Percentiles rank a stretch among this genome's conserved stretches.
phyloP scores from a whole-genome alignment of 2,797 vertebrate species.

The Gobio occitaniae region DNA sequence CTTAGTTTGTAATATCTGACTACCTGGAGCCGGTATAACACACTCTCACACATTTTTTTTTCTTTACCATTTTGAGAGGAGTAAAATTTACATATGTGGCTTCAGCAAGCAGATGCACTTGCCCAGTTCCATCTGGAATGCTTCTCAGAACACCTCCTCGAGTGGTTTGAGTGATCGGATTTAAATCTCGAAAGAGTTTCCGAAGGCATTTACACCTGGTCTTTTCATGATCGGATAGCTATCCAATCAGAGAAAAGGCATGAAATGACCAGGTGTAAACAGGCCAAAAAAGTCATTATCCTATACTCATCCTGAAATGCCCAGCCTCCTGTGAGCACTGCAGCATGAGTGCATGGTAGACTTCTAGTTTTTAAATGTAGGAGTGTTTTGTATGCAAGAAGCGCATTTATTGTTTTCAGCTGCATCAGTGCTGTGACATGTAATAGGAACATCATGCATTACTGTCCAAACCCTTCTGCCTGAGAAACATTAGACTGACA shows the following conservation, averaged over 20 bases:
- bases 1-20: no score
- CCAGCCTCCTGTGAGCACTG: not conserved
- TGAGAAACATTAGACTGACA: not conserved
- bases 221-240: not conserved
- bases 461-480: not conserved
- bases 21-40: no score
- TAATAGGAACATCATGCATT: not conserved
- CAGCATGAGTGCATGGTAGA: not conserved
- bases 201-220: not conserved
- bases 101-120: not conserved
- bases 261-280: not conserved
- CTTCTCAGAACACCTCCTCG: not conserved
- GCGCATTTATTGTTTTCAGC: not conserved
- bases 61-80: not conserved
- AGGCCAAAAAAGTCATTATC: not conserved
- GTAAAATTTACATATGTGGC: not conserved
- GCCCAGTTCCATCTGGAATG: not conserved
- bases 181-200: not conserved
- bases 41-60: not conserved
- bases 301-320: not conserved
- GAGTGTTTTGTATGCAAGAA: not conserved
- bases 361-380: not conserved
- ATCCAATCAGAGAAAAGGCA: not conserved
- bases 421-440: not conserved
- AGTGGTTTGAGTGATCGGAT: not conserved